Evolutionary conservation across 1,140 invertebrate species (phyloP), one percentile per base, ranked within the genome.

Genomic region (Ips nitidus): DNA sequence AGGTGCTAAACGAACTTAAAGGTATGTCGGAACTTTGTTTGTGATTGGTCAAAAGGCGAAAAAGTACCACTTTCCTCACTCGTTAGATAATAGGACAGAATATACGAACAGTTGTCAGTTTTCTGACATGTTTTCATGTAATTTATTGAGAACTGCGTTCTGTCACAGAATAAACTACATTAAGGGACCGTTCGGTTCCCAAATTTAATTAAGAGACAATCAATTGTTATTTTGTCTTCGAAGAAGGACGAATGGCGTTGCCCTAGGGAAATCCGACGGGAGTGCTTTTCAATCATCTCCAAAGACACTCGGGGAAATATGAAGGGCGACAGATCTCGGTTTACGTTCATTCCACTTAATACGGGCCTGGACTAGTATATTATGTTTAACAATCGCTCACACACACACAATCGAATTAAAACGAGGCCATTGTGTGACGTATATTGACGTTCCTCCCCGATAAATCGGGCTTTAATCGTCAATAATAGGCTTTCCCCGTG

Each of bases 201-300:
- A 55, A 37, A 55, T 55, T 55, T 37, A 55, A 55, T 55, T 55
- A 55, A 55, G 37, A 5, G 52, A 55, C 52, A 55, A 55, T 55
- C 52, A 55, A 55, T 55, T 55, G 37, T 37, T 22, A 37, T 55
- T 55, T 50, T 22, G 22, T 50, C 45, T 50, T 6, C 7, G 45
- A 50, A 8, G 45, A 50, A 50, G 45, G 45, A 50, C 6, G 45
- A 50, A 22, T 8, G 45, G 45, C 45, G 22, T 22, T 22, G 22
- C 52, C 7, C 52, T 7, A 6, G 52, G 52, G 52, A 55, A 55
- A 55, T 55, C 37, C 5, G 5, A 5, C 52, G 36, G 36, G 52
- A 2, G 52, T 55, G 52, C 52, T 55, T 55, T 55, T 55, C 52
- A 37, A 55, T 55, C 52, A 55, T 55, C 52, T 37, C 52, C 37